phyloP scores from a whole-genome alignment of 2,888 invertebrate species.

The Malacosoma neustria region DNA sequence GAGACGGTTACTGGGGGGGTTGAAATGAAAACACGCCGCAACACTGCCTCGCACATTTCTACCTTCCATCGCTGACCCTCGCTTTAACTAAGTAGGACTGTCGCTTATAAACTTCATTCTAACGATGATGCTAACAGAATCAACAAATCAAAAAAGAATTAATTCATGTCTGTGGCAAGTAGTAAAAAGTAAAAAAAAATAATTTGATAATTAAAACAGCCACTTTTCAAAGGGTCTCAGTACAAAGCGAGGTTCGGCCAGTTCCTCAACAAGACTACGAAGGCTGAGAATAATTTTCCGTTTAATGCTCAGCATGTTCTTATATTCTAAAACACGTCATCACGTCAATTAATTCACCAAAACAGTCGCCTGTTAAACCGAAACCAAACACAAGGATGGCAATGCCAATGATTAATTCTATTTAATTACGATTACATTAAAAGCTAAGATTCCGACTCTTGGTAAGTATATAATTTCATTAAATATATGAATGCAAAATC shows the following conservation, averaged over 20 bases:
- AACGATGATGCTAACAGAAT: no score
- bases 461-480: conserved; percentile 52
- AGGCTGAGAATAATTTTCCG: conserved; percentile 71
- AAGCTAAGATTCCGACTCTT: conserved; percentile 54
- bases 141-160: no score
- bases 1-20: conserved; percentile 47
- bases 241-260: conserved; percentile 69
- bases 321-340: conserved; percentile 53
- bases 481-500: conserved; percentile 63
- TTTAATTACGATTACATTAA: conserved; percentile 51
- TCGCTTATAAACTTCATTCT: no score
- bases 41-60: conserved; percentile 42
- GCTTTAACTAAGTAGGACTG: no score
- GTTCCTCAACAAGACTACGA: conserved; percentile 69
- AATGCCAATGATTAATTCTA: conserved; percentile 41
- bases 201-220: no score
- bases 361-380: conserved; percentile 37
- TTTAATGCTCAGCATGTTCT: conserved; percentile 73
- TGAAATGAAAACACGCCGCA: conserved; percentile 42
- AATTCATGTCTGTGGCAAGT: no score
- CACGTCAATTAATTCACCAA: conserved; percentile 38
- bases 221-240: no score
- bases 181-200: no score
- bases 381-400: conserved; percentile 38
- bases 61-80: conserved; percentile 54